A percentile compares a stretch with the other conserved stretches of the same genome.
Conservation (phyloP, 2,797 vertebrate genomes). For the Chanos chanos region DNA sequence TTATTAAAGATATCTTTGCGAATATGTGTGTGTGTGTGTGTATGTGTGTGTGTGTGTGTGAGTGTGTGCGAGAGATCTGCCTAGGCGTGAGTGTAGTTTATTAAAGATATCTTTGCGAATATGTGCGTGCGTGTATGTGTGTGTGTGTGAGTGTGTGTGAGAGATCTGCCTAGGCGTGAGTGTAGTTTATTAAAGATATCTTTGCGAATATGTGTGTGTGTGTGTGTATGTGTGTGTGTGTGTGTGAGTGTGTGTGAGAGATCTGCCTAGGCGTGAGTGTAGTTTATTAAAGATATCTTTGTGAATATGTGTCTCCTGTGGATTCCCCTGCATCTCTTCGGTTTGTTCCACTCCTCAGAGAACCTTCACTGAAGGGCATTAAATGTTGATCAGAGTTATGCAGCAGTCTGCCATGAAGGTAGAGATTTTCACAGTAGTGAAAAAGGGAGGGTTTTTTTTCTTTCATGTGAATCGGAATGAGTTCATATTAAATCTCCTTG, state of each 20-base stretch:
- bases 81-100: background rate
- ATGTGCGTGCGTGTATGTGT: constrained; percentile 7
- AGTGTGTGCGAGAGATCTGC: constrained; percentile 8
- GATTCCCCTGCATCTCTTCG: background rate
- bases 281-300: background rate
- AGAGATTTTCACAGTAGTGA: too few species aligned
- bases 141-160: background rate
- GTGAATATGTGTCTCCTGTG: background rate
- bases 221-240: background rate
- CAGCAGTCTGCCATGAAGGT: too few species aligned
- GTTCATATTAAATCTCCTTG: too few species aligned
- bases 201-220: background rate
- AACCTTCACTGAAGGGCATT: too few species aligned
- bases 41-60: constrained; percentile 48
- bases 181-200: too few species aligned
- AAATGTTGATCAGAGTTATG: too few species aligned
- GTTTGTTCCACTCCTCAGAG: background rate
- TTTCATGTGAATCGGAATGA: too few species aligned
- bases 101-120: background rate
- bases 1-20: background rate
- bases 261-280: background rate
- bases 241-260: background rate
- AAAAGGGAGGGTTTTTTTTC: too few species aligned
- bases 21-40: constrained; percentile 23
- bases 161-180: background rate